Conservation (phyloP, 1,140 invertebrate species). For the Scaptomyza graminum region DNA sequence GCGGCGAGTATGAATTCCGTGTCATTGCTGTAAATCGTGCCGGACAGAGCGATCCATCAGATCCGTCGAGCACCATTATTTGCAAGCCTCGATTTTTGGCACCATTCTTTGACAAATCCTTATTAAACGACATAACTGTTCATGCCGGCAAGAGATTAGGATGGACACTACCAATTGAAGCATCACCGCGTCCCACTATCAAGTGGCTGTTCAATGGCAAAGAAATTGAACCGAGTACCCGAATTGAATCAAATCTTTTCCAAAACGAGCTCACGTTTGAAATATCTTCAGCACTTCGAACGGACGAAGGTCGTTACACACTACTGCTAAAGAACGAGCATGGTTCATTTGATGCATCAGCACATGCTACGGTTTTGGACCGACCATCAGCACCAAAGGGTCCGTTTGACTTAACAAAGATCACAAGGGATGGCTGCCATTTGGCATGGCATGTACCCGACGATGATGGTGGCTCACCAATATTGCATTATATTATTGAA, state of each 20-base stretch:
- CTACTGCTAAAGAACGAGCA: constrained; percentile 93
- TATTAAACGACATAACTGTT: constrained; percentile 94
- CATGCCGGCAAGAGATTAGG: constrained; percentile 95
- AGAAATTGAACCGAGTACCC: constrained; percentile 86
- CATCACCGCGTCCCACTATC: constrained; percentile 91
- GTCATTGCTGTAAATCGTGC: constrained; percentile 98
- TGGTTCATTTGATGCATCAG: constrained; percentile 91
- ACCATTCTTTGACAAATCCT: constrained; percentile 92
- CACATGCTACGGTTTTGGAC: constrained; percentile 94
- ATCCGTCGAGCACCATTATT: constrained; percentile 92
- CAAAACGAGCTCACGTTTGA: constrained; percentile 93
- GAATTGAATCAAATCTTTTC: constrained; percentile 89
- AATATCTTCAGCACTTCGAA: constrained; percentile 92
- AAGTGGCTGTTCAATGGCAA: constrained; percentile 96
- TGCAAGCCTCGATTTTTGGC: constrained; percentile 93
- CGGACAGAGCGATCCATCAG: constrained; percentile 96
- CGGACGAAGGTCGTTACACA: constrained; percentile 93
- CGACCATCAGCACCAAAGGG: constrained; percentile 94
- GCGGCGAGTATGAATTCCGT: constrained; percentile 98
- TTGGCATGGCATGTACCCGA: constrained; percentile 92
- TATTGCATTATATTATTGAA: constrained; percentile 98
- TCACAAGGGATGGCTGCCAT: constrained; percentile 95
- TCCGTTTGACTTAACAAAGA: constrained; percentile 92
- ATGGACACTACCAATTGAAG: constrained; percentile 94
- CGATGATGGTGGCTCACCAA: constrained; percentile 96